phyloP scores from a whole-genome alignment of 2,113 vertebrate genomes.

The Rhadina sibilatrix region DNA sequence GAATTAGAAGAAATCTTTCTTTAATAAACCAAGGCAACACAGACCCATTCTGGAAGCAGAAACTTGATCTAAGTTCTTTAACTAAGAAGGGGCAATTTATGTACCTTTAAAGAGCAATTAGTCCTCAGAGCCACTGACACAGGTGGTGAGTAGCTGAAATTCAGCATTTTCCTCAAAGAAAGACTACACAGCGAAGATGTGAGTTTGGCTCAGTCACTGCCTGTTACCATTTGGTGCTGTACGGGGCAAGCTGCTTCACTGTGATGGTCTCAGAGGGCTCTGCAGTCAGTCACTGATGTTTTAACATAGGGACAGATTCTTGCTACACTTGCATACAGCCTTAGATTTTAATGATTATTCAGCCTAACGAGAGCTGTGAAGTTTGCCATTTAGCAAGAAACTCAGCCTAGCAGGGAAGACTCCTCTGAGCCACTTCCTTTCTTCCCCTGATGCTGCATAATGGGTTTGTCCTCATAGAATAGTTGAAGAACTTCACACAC shows the following conservation, averaged over 20 bases:
- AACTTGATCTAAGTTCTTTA: neutral
- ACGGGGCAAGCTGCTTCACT: neutral
- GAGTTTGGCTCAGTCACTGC: neutral
- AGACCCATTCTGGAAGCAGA: neutral
- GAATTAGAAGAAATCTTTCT: neutral
- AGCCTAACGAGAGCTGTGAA: neutral
- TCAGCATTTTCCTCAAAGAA: neutral
- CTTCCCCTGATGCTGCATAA: neutral
- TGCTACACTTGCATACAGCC: neutral
- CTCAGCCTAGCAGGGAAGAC: neutral
- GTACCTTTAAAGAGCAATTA: neutral
- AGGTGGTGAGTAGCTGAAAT: neutral
- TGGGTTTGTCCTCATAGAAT: neutral
- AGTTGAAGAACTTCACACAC: neutral
- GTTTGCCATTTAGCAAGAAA: neutral
- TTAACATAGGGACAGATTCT: neutral
- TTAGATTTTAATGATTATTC: neutral
- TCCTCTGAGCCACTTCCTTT: neutral
- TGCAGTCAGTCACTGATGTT: neutral
- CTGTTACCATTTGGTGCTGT: accelerated
- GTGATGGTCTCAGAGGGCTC: accelerated
- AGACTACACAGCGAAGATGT: accelerated
- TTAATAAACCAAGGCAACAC: neutral
- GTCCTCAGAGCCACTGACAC: neutral
- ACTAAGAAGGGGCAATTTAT: neutral